Evolutionary conservation across 2,113 vertebrate genomes (phyloP).

Genomic region (Macrotis lagotis): DNA sequence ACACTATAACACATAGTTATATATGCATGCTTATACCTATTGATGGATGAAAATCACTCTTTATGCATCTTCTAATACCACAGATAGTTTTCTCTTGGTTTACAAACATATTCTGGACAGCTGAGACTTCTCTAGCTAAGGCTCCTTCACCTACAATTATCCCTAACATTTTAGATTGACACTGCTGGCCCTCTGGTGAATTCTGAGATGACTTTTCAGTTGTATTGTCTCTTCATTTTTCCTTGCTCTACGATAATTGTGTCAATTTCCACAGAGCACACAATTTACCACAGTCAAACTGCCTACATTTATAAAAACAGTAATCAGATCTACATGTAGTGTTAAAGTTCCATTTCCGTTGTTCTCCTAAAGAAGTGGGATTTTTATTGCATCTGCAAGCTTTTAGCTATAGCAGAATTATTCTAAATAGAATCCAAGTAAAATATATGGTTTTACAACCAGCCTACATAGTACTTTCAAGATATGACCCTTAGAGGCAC

Average conservation of each 20-base stretch:
- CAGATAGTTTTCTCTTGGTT: constrained; percentile 36
- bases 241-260: constrained; percentile 53
- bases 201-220: constrained; percentile 51
- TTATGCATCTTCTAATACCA: constrained; percentile 48
- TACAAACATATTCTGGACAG: constrained; percentile 10
- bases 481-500: constrained; percentile 28
- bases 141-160: constrained; percentile 54
- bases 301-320: constrained; percentile 69
- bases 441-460: constrained; percentile 24
- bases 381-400: constrained; percentile 24
- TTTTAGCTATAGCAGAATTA: constrained; percentile 60
- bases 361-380: constrained; percentile 1
- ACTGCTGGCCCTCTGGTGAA: constrained; percentile 49
- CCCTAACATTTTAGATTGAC: constrained; percentile 5
- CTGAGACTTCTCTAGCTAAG: constrained; percentile 53
- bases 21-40: background rate
- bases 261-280: constrained; percentile 70
- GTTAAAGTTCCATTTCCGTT: constrained; percentile 54
- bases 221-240: constrained; percentile 49
- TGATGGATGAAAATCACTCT: constrained; percentile 48
- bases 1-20: no score
- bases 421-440: constrained; percentile 56
- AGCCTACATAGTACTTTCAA: constrained; percentile 37
- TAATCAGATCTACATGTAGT: constrained; percentile 42
- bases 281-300: constrained; percentile 67